phyloP scores from a whole-genome alignment of 2,888 invertebrate species.

The Eudasyphora cyanicolor region DNA sequence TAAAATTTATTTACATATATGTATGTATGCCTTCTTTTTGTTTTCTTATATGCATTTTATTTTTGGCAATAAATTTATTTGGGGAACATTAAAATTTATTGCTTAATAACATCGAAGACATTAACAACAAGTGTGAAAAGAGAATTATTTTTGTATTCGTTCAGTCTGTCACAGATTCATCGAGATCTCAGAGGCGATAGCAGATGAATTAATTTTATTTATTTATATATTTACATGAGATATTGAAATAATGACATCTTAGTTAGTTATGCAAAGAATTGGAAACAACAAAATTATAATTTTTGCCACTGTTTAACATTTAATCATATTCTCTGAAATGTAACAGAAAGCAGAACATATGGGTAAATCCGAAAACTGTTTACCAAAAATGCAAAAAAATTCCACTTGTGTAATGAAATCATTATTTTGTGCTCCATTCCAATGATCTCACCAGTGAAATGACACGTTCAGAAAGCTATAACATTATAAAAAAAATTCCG shows the following conservation, averaged over 20 bases:
- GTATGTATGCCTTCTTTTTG: background rate
- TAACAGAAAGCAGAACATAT: too few relatives aligned
- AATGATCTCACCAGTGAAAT: too few relatives aligned
- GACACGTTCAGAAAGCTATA: too few relatives aligned
- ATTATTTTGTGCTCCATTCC: too few relatives aligned
- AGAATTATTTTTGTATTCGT: background rate
- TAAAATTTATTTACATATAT: background rate
- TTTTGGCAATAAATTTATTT: constrained; percentile 14
- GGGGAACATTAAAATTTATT: constrained; percentile 1
- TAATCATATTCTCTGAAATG: too few relatives aligned
- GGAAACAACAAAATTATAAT: background rate
- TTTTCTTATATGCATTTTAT: background rate
- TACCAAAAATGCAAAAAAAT: too few relatives aligned
- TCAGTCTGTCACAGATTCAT: background rate
- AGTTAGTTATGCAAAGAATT: background rate
- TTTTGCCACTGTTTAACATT: background rate
- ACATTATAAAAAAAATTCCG: too few relatives aligned
- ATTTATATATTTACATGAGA: too few relatives aligned
- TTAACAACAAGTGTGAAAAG: constrained; percentile 11
- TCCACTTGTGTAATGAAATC: too few relatives aligned
- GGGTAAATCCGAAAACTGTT: too few relatives aligned
- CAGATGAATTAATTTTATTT: too few relatives aligned
- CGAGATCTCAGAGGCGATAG: background rate
- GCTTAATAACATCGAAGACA: background rate
- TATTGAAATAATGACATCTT: background rate